Evolutionary conservation across 2,113 vertebrate species (phyloP), one percentile per base, ranked within the genome.

Genomic region (Donacobius atricapilla): DNA sequence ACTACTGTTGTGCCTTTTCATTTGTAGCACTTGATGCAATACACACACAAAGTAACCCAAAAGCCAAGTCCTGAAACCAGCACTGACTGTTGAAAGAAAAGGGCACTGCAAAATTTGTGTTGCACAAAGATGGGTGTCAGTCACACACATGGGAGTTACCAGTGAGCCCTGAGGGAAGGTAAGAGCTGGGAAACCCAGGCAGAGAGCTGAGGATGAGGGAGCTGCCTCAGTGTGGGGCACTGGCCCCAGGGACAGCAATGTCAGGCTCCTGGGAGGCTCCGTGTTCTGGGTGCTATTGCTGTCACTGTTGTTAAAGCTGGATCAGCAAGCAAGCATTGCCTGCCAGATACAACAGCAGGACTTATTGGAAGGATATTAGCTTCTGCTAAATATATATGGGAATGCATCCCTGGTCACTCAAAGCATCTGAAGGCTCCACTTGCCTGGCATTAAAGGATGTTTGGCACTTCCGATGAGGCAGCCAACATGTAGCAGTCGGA

Each of bases 151-250:
- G 0, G 47, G 37, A 58, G 28, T 18, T 57, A 68, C 37, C 4
- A 11, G 28, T 16, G 53, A 85, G 57, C 24, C 64, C 40, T 21
- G 22, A 66, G 56, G 45, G 13, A 73, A 56, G 25, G 33, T 7
- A 23, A 73, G 45, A 81, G 50, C 33, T 40, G 40, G 23, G 12
- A 77, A 72, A 85, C 16, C n/a, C 35, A 33, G 53, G 22, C 50
- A 84, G 37, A 31, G 17, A 89, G 48, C 51, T 51, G 19, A 76
- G 50, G 39, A 44, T 48, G 35, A 72, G 53, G 35, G 37, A 90
- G 45, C 50, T 8, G 2, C 60, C 21, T 1, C 1, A 31, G 31
- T 10, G 11, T 0, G 0, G 15, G 15, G 14, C 0, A 1, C 39
- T 42, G 47, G 63, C 30, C 21, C 42, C 61, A 51, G 39, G 15